phyloP scores from a whole-genome alignment of 2,888 invertebrate species.

The Agriopis marginaria region DNA sequence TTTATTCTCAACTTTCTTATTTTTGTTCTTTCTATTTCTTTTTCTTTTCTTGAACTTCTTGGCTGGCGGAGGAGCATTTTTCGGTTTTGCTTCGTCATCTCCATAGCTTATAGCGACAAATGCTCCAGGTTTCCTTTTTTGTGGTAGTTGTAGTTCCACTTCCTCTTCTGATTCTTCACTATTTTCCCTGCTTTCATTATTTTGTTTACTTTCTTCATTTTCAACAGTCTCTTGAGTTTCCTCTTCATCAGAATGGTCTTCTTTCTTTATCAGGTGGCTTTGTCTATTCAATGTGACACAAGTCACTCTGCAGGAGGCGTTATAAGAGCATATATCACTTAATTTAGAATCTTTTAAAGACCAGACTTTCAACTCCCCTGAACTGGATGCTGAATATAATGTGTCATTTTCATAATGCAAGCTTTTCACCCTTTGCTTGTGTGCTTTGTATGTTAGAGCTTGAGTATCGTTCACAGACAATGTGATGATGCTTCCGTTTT shows the following conservation, averaged over 20 bases:
- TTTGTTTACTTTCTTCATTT: slow-evolving; percentile 49
- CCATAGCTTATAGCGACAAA: slow-evolving; percentile 78
- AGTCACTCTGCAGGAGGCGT: slow-evolving; percentile 90
- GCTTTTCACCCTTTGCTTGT: slow-evolving; percentile 90
- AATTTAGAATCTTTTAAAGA: slow-evolving; percentile 69
- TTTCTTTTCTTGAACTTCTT: slow-evolving; percentile 75
- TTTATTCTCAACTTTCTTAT: slow-evolving; percentile 44
- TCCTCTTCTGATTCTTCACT: slow-evolving; percentile 60
- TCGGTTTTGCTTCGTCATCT: slow-evolving; percentile 54
- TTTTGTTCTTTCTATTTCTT: slow-evolving; percentile 67
- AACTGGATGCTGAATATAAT: slow-evolving; percentile 91
- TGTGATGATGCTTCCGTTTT: slow-evolving; percentile 89
- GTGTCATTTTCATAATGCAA: slow-evolving; percentile 85
- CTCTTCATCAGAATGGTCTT: slow-evolving; percentile 61
- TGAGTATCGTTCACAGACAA: slow-evolving; percentile 84
- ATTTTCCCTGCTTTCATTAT: slow-evolving; percentile 49
- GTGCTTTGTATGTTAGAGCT: slow-evolving; percentile 82
- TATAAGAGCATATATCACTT: slow-evolving; percentile 85
- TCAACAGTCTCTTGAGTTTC: slow-evolving; percentile 48
- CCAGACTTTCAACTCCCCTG: slow-evolving; percentile 93
- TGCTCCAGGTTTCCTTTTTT: slow-evolving; percentile 73
- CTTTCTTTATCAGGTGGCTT: slow-evolving; percentile 73
- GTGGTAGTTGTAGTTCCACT: slow-evolving; percentile 37
- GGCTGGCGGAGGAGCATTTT: slow-evolving; percentile 55
- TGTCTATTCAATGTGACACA: slow-evolving; percentile 88